Conservation (phyloP, 2,797 vertebrate genomes). For the Taeniopygia guttata region DNA sequence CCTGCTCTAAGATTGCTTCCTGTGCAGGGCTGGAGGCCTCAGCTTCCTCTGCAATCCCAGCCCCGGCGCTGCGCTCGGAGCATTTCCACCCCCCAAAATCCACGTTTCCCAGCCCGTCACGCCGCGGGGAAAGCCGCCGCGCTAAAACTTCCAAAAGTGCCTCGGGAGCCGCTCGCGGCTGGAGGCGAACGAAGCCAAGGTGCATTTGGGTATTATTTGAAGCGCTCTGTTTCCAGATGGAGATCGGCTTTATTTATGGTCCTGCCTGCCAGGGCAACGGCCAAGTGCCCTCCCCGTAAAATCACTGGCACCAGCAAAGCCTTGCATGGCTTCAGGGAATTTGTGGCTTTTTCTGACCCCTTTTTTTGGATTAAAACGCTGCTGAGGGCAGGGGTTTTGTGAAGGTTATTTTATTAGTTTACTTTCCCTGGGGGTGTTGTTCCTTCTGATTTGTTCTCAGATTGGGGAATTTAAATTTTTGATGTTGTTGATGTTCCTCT, state of each 20-base stretch:
- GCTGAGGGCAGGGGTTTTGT: not conserved
- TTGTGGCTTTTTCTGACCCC: not conserved
- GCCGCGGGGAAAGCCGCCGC: not conserved
- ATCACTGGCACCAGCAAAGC: not conserved
- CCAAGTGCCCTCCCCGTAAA: not conserved
- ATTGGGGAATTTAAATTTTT: not conserved
- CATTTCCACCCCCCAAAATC: not conserved
- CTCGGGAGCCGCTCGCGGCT: not conserved
- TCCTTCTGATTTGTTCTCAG: slow-evolving; percentile 4
- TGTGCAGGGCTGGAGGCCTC: slow-evolving; percentile 78
- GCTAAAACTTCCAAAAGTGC: not conserved
- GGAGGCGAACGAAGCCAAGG: not conserved
- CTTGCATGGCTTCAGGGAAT: not conserved
- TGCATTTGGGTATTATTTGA: not conserved
- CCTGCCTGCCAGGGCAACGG: not conserved
- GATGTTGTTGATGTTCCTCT: not conserved
- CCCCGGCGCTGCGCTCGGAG: slow-evolving; percentile 53
- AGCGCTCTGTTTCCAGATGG: not conserved
- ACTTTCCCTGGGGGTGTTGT: slow-evolving; percentile 8
- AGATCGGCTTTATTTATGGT: not conserved
- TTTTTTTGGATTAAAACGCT: not conserved
- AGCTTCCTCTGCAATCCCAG: slow-evolving; percentile 79
- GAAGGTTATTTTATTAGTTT: slow-evolving; percentile 27
- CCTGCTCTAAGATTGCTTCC: slow-evolving; percentile 80
- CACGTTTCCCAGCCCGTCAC: slow-evolving; percentile 41